Evolutionary conservation across 2,888 invertebrate genomes (phyloP), one percentile per base, ranked within the genome.

Genomic region (Thereva unica): DNA sequence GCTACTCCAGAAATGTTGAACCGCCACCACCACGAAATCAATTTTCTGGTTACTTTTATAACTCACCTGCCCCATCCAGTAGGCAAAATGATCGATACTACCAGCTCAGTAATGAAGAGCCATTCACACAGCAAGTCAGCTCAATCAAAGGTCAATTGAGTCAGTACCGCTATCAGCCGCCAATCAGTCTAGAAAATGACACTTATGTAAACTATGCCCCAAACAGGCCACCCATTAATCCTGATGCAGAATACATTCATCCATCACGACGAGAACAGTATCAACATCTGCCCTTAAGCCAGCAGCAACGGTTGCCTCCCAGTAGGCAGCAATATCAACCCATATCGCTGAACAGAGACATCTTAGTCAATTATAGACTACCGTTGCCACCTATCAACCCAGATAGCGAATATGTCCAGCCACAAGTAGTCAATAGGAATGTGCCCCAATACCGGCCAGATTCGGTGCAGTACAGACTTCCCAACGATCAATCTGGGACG

Each of bases 141-240:
- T 47, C 49, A 7, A 55, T 67, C 41, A 47, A 55, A 45, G 10
- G 53, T 71, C 72, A 85, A 88, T 71, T 90, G 90, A 75, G 91
- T 89, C 74, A 71, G 12, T 1, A 87, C 87, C 78, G 91, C 88
- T 78, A 77, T 89, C 64, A 84, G 80, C 75, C 82, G 81, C 78
- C 77, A 2, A 77, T 81, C 85, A 86, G 66, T 83, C 84, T 78
- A 80, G 83, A 76, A 77, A 83, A 75, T 76, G 81, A 92, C 75
- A 88, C 88, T 0, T 80, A 86, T 7, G 87, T 92, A 0, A 92
- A 92, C 80, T 84, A 86, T 61, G 83, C 83, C n/a, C 89, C 89
- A 9, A 37, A 59, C 5, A 68, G 75, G 4, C 81, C 87, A 40
- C 82, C 85, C 1, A 80, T 88, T 45, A 87, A 91, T 75, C 88